Evolutionary conservation across 2,113 vertebrate genomes (phyloP).

Genomic region (pig (Sus scrofa)): DNA sequence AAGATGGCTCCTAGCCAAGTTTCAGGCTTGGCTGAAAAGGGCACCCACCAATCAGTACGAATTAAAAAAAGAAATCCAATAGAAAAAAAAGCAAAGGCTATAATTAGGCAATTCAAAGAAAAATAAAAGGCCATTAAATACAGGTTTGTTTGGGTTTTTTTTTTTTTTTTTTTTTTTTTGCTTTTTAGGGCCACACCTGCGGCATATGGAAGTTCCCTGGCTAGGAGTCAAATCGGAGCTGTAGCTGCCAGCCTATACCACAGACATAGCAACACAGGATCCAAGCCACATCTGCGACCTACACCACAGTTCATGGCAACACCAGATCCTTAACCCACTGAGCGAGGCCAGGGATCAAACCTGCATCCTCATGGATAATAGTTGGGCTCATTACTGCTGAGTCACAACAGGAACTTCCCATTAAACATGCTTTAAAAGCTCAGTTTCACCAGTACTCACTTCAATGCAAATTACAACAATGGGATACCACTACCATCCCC

Average conservation of each 20-base stretch:
- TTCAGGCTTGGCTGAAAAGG: not conserved
- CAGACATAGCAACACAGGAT: no score
- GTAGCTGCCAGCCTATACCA: no score
- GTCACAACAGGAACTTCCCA: not conserved
- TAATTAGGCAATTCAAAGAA: slow-evolving; percentile 2
- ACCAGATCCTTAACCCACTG: no score
- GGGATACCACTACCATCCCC: not conserved
- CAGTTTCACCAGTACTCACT: not conserved
- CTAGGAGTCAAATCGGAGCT: no score
- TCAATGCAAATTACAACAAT: slow-evolving; percentile 37
- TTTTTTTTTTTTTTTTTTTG: no score
- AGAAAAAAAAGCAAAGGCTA: slow-evolving; percentile 24
- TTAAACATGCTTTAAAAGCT: slow-evolving; percentile 41
- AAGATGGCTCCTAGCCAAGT: slow-evolving; percentile 1
- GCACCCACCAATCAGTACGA: not conserved
- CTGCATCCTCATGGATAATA: no score
- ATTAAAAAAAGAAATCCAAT: not conserved
- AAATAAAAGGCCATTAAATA: slow-evolving; percentile 38
- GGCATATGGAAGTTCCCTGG: no score
- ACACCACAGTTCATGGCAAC: no score
- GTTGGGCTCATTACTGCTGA: no score
- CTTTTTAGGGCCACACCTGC: no score
- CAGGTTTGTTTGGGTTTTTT: not conserved
- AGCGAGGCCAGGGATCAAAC: no score
- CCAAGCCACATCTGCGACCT: no score